These are phyloP conservation scores for Aradus depressus DNA, from an alignment of 2,888 invertebrate genomes.

Conservation along the genomic window DNA sequence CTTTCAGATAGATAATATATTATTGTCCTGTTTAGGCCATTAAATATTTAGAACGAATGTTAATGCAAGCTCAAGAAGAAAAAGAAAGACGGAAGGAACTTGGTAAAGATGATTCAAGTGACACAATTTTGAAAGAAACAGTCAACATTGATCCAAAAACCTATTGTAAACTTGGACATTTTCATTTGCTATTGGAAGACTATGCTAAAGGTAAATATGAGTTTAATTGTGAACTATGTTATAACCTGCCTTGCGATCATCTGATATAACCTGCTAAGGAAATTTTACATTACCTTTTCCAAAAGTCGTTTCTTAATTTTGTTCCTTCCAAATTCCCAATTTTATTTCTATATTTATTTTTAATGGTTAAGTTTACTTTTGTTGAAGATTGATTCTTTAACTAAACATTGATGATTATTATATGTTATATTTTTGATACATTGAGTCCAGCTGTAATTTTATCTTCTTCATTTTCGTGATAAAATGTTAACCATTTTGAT, in stretches of 20 bases:
- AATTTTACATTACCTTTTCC: too few species aligned
- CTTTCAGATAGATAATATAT: neutral
- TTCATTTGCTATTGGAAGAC: slow-evolving; percentile 84
- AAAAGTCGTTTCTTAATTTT: too few species aligned
- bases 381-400: too few species aligned
- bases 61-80: slow-evolving; percentile 64
- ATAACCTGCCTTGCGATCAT: slow-evolving; percentile 5
- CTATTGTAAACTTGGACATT: slow-evolving; percentile 90
- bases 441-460: too few species aligned
- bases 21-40: slow-evolving; percentile 48
- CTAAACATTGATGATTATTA: too few species aligned
- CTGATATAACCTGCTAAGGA: neutral
- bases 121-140: slow-evolving; percentile 44
- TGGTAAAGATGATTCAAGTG: slow-evolving; percentile 27
- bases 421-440: too few species aligned
- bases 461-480: too few species aligned
- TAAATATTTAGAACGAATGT: slow-evolving; percentile 72
- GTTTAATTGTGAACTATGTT: neutral
- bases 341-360: too few species aligned
- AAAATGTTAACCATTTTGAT: too few species aligned
- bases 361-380: too few species aligned
- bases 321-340: too few species aligned
- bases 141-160: slow-evolving; percentile 76
- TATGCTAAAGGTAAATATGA: slow-evolving; percentile 72
- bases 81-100: slow-evolving; percentile 34